Evolutionary conservation across 2,113 vertebrate species (phyloP).

Genomic region (Pyxicephalus adspersus): DNA sequence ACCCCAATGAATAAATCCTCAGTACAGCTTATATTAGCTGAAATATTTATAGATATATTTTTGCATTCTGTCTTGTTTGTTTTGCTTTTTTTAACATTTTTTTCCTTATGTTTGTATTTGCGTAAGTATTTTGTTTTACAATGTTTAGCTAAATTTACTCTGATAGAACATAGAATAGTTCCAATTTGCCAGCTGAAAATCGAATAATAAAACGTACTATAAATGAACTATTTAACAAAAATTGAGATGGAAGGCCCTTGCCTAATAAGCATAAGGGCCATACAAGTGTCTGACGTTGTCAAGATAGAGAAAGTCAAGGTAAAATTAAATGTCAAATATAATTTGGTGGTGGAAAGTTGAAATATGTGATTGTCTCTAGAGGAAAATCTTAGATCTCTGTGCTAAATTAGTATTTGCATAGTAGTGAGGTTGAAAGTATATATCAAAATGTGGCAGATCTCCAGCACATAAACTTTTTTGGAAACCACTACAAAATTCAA

Average conservation of each 20-base stretch:
- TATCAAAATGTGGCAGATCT: slow-evolving; percentile 66
- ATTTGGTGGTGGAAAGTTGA: slow-evolving; percentile 67
- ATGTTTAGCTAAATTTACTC: slow-evolving; percentile 41
- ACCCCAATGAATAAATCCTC: too few species aligned
- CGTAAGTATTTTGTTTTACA: slow-evolving; percentile 45
- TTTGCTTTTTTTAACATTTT: too few species aligned
- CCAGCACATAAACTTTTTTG: slow-evolving; percentile 68
- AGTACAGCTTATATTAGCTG: too few species aligned
- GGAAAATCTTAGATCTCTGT: slow-evolving; percentile 66
- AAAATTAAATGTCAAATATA: slow-evolving; percentile 72
- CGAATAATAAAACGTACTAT: slow-evolving; percentile 34
- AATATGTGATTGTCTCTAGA: slow-evolving; percentile 68
- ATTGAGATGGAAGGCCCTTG: slow-evolving; percentile 44
- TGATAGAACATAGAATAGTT: slow-evolving; percentile 12
- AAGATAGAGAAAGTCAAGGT: slow-evolving; percentile 60
- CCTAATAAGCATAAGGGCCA: slow-evolving; percentile 56
- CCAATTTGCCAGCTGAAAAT: slow-evolving; percentile 19
- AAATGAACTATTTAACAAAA: slow-evolving; percentile 38
- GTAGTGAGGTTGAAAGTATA: slow-evolving; percentile 68
- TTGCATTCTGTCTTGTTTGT: too few species aligned
- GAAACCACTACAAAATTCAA: slow-evolving; percentile 69
- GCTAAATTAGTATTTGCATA: slow-evolving; percentile 73
- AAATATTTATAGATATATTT: too few species aligned
- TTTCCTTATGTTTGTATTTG: not conserved
- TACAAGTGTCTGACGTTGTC: slow-evolving; percentile 63